Percentiles rank a stretch among this genome's conserved stretches.
Conservation (phyloP, 2,888 invertebrate species). For the Ormyrus pomaceus region DNA sequence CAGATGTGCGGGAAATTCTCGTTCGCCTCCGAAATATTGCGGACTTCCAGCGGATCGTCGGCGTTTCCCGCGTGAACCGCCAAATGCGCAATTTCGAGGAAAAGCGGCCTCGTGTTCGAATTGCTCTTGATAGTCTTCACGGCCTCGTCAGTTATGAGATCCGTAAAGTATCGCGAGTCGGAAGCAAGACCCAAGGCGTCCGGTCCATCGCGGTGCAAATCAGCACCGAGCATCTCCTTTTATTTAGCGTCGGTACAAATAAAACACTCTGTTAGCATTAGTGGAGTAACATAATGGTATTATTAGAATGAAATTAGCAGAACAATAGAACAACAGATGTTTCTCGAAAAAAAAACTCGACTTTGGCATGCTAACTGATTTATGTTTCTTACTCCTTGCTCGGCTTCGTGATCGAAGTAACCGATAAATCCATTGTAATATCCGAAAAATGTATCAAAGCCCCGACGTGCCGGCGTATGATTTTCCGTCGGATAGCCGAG, state of each 20-base stretch:
- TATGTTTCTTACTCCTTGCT: background rate
- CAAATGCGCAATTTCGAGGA: conserved; percentile 86
- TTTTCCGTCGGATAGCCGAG: conserved; percentile 77
- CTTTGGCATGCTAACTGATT: too few species aligned
- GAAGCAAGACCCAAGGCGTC: conserved; percentile 72
- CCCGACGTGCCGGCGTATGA: conserved; percentile 84
- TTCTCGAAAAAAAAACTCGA: background rate
- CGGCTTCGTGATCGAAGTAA: conserved; percentile 81
- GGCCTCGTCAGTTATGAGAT: conserved; percentile 83
- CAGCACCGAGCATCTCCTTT: conserved; percentile 69
- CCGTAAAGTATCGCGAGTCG: conserved; percentile 82
- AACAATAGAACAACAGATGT: background rate
- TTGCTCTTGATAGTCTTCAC: conserved; percentile 79
- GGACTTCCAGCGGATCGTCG: conserved; percentile 82
- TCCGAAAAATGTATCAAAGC: conserved; percentile 90
- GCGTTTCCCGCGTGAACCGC: conserved; percentile 87
- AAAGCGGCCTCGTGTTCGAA: conserved; percentile 80
- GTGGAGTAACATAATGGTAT: too few species aligned
- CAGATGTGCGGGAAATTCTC: conserved; percentile 83
- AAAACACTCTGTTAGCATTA: too few species aligned
- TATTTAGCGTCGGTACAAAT: too few species aligned
- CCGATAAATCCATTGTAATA: conserved; percentile 90
- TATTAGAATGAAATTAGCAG: too few species aligned
- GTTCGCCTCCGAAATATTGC: conserved; percentile 79
- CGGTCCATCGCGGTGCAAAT: conserved; percentile 73